A percentile compares a stretch with the other conserved stretches of the same genome.
These are phyloP conservation scores for Dasypolia templi DNA, from an alignment of 2,888 invertebrate species.

Conservation along the genomic window DNA sequence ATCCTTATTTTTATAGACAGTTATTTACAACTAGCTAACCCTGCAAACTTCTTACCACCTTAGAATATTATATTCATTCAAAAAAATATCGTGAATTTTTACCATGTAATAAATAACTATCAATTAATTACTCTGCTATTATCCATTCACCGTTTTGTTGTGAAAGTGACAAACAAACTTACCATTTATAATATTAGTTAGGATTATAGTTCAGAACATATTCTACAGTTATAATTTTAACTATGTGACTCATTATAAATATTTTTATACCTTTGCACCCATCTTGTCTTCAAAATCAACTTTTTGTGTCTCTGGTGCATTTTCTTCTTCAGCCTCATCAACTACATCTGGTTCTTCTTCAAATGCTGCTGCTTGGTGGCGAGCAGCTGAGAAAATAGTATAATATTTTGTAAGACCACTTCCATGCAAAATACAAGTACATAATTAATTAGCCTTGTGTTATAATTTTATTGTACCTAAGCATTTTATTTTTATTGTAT, in stretches of 20 bases:
- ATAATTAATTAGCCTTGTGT: background rate
- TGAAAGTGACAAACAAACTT: too few species aligned
- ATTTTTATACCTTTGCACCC: slow-evolving; percentile 93
- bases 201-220: background rate
- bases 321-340: slow-evolving; percentile 88
- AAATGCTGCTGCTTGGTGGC: slow-evolving; percentile 83
- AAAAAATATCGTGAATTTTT: too few species aligned
- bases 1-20: background rate
- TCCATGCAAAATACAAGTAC: background rate
- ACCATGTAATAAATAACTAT: too few species aligned
- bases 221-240: background rate
- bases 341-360: slow-evolving; percentile 89
- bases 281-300: slow-evolving; percentile 93
- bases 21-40: too few species aligned
- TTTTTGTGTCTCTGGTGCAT: slow-evolving; percentile 74
- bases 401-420: background rate
- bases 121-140: too few species aligned
- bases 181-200: too few species aligned
- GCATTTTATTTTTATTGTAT: too few species aligned
- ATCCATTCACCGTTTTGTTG: too few species aligned
- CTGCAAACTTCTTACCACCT: too few species aligned
- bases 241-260: background rate
- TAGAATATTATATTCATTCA: too few species aligned
- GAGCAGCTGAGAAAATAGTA: slow-evolving; percentile 78
- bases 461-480: too few species aligned